These are phyloP conservation scores for Nylanderia fulva DNA, from an alignment of 1,140 invertebrate genomes.

Conservation along the genomic window DNA sequence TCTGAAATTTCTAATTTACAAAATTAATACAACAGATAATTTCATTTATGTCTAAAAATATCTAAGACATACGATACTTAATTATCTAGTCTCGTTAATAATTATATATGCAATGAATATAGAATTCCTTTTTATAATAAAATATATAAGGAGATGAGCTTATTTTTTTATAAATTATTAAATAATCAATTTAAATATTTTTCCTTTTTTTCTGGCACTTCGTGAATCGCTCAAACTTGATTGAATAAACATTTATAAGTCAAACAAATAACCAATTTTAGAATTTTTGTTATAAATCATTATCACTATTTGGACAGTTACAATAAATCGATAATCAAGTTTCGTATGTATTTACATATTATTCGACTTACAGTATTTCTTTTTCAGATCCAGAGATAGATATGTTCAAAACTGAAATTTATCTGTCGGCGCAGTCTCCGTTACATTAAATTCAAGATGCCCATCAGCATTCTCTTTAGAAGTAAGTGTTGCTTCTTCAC, in stretches of 20 bases:
- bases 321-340: constrained; percentile 7
- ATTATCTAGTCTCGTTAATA: background rate
- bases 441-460: constrained; percentile 78
- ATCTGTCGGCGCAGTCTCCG: constrained; percentile 46
- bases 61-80: background rate
- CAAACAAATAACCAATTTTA: too few relatives aligned
- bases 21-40: background rate
- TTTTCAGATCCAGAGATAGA: constrained; percentile 13
- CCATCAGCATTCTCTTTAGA: constrained; percentile 64
- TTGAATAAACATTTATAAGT: background rate
- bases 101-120: background rate
- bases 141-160: background rate
- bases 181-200: background rate
- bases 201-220: background rate
- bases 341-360: background rate
- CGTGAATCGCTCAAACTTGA: background rate
- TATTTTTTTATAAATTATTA: background rate
- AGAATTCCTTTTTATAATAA: background rate
- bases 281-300: background rate
- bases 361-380: constrained; percentile 1
- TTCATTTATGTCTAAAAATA: background rate
- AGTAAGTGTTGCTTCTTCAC: constrained; percentile 64
- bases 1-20: background rate
- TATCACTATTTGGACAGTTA: background rate
- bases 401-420: constrained; percentile 61